Base-by-base conservation (phyloP, 2,113 vertebrate genomes). In the Pygoscelis adeliae region DNA sequence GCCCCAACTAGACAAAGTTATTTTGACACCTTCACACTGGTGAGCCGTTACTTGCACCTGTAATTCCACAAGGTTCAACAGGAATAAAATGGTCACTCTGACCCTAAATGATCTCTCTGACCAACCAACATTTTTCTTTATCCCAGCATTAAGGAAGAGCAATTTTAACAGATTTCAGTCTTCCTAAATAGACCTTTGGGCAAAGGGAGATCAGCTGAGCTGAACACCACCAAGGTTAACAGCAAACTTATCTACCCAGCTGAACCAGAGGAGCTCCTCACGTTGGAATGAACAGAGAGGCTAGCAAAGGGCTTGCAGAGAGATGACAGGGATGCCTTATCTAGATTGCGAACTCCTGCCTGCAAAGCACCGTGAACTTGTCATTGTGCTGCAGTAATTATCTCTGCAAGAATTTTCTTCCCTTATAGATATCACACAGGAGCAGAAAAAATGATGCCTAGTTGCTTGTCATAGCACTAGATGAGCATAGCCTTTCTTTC, bases 331-430 rank as follows among this genome's bases (percentile, higher is more conserved):
- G 38, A 86, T 83, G 46, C 26, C 42, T 93, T 73, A 88, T 47
- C 58, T 74, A 85, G 84, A 93, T 0, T 83, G 82, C 27, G 80
- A 85, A 83, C 66, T 83, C 69, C 44, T 85, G 82, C 74, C 79
- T 92, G 50, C 62, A 89, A 83, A 89, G 55, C 55, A 59, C 73
- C 59, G 44, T 74, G 78, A 95, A 84, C 49, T 82, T 56, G 42
- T 79, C 65, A 82, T 16, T 72, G 77, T 82, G 65, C 70, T 79
- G 49, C 73, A 93, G 66, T 74, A 94, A 94, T 89, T 91, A 91
- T 38, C 83, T 77, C 79, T 73, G 76, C 36, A 62, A 49, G 36
- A 76, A 76, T 92, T 89, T 94, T 96, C 76, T 71, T 89, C 69
- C 27, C n/a, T 92, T 84, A 82, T 16, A 46, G 49, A 30, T 95